Evolutionary conservation across 2,797 vertebrate species (phyloP).

Genomic region (Lophius americanus): DNA sequence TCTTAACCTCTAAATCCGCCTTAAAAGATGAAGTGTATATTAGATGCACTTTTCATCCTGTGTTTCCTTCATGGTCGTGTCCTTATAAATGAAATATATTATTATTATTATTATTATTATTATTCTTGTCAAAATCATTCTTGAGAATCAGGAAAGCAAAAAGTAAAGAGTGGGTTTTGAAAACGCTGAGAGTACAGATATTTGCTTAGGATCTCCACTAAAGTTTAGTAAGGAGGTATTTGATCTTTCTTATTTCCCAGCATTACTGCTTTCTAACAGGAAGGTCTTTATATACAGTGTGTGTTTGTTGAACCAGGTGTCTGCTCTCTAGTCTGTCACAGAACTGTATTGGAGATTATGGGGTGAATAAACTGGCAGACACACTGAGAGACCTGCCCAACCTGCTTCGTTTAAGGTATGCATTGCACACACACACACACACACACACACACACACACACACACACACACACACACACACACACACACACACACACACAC

Average conservation of each 20-base stretch:
- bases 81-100: no score
- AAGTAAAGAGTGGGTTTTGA: no score
- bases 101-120: no score
- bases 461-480: constrained; percentile 2
- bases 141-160: no score
- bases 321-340: constrained; percentile 64
- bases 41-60: no score
- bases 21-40: no score
- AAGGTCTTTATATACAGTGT: background rate
- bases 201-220: no score
- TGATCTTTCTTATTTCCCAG: background rate
- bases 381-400: constrained; percentile 54
- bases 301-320: background rate
- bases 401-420: constrained; percentile 70
- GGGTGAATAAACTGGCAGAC: constrained; percentile 50
- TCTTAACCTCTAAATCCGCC: no score
- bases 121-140: no score
- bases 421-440: background rate
- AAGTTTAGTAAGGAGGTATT: background rate
- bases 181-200: no score
- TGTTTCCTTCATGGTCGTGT: no score
- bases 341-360: constrained; percentile 68
- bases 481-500: background rate
- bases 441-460: background rate
- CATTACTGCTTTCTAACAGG: background rate